phyloP scores from a whole-genome alignment of 2,888 invertebrate genomes.

The Dilophus febrilis region DNA sequence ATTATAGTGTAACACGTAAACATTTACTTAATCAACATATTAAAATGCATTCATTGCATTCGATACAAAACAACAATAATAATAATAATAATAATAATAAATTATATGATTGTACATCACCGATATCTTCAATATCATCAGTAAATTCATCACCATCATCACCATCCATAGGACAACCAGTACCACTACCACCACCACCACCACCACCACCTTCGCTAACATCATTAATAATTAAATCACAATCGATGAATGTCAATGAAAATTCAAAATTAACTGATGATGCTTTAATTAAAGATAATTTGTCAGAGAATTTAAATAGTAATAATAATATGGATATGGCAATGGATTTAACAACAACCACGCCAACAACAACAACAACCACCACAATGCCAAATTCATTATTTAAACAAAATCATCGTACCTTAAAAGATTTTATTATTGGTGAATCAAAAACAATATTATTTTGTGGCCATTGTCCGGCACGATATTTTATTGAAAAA shows the following conservation, averaged over 20 bases:
- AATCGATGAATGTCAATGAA: not conserved
- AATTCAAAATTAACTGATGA: constrained; percentile 10
- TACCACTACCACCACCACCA: no score
- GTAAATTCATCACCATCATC: no score
- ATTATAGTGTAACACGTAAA: constrained; percentile 64
- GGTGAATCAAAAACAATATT: constrained; percentile 35
- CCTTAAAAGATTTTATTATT: no score
- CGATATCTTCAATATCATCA: no score
- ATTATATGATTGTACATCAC: no score
- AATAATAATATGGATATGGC: constrained; percentile 47
- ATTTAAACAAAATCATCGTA: no score
- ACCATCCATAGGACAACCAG: no score
- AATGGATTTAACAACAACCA: constrained; percentile 30
- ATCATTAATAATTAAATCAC: no score
- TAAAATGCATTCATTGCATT: constrained; percentile 51
- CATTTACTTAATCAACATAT: constrained; percentile 72
- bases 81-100: constrained; percentile 19
- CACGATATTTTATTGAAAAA: constrained; percentile 58
- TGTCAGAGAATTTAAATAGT: not conserved
- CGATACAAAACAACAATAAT: not conserved
- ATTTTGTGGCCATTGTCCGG: constrained; percentile 70
- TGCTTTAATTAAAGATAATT: constrained; percentile 15
- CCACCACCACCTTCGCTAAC: no score
- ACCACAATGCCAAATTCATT: no score
- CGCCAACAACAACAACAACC: constrained; percentile 23